Percentiles rank a stretch among this genome's conserved stretches.
Evolutionary conservation across 1,140 invertebrate genomes (phyloP).

Genomic region (Nymphalis io): DNA sequence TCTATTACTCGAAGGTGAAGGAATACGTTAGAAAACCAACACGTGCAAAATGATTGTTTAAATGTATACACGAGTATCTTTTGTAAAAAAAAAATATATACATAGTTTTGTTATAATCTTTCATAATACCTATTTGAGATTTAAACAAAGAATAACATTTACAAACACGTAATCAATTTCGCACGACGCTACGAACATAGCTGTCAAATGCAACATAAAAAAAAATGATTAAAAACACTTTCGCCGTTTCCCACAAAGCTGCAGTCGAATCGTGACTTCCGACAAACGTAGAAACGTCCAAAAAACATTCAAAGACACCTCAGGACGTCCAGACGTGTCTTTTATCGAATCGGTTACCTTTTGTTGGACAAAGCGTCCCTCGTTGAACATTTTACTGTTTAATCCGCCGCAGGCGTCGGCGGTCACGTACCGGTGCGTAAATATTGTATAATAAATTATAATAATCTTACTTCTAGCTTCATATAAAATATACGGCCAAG

Average conservation of each 20-base stretch:
- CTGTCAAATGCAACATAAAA: slow-evolving; percentile 2
- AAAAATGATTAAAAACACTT: slow-evolving; percentile 23
- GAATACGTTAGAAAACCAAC: too few relatives aligned
- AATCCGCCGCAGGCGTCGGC: slow-evolving; percentile 15
- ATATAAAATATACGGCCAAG: too few relatives aligned
- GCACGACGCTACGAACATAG: slow-evolving; percentile 15
- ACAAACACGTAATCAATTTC: slow-evolving; percentile 18
- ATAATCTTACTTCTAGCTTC: not conserved
- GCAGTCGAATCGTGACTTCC: slow-evolving; percentile 54
- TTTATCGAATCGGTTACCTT: slow-evolving; percentile 37
- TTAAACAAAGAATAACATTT: not conserved
- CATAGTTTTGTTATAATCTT: not conserved
- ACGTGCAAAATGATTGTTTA: too few relatives aligned
- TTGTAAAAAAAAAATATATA: not conserved
- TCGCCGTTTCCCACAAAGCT: slow-evolving; percentile 48
- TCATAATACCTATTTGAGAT: not conserved
- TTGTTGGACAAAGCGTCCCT: slow-evolving; percentile 28
- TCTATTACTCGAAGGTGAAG: too few relatives aligned
- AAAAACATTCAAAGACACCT: slow-evolving; percentile 42
- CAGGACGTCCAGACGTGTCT: slow-evolving; percentile 39
- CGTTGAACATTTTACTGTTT: slow-evolving; percentile 20
- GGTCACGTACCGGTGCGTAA: slow-evolving; percentile 17
- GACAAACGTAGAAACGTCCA: slow-evolving; percentile 49
- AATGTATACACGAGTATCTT: too few relatives aligned
- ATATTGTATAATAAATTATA: slow-evolving; percentile 13